Base-by-base conservation (phyloP, 2,888 invertebrate genomes). In the Drosophila siamana region DNA sequence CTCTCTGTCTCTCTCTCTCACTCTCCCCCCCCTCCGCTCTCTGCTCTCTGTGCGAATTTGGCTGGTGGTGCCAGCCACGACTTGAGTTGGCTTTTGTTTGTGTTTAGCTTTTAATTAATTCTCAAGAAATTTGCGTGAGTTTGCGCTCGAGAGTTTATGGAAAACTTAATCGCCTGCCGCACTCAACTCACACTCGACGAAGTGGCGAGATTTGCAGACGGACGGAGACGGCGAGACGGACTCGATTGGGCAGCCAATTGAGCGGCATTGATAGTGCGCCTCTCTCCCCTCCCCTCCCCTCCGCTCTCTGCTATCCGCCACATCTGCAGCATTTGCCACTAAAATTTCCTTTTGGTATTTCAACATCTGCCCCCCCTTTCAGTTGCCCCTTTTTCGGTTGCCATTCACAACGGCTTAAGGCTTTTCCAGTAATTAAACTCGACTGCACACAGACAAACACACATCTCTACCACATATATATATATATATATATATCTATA, bases 91-190 rank as follows among this genome's bases (percentile, higher is more conserved):
- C 41, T 57, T 61, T 54, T 63, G 68, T 64, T 70, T 67, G 69
- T 71, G 38, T 65, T 74, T 74, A 19, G 69, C 43, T 74, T 80
- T 79, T 80, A 78, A 79, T 80, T 74, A 80, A 78, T 80, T 74
- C 78, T 63, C 28, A 71, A 71, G 78, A 71, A 79, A 71, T 77
- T 74, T 65, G 50, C 46, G 22, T 54, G 46, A 33, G 16, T 55
- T 24, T 43, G 33, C 40, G 40, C 38, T 7, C 19, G 11, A 44
- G 30, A 48, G 43, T 56, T 66, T 51, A 41, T 66, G 46, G 55
- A 36, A 52, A 69, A 51, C 33, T 66, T 51, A 55, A 55, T 30
- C 55, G 55, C 4, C 43, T 65, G 46, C 48, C 40, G 41, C 44
- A 30, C 22, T 52, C 44, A 48, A 54, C n/a, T n/a, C n/a, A n/a